Evolutionary conservation across 2,888 invertebrate species (phyloP), one percentile per base, ranked within the genome.

Genomic region (Ectobius pallidus): DNA sequence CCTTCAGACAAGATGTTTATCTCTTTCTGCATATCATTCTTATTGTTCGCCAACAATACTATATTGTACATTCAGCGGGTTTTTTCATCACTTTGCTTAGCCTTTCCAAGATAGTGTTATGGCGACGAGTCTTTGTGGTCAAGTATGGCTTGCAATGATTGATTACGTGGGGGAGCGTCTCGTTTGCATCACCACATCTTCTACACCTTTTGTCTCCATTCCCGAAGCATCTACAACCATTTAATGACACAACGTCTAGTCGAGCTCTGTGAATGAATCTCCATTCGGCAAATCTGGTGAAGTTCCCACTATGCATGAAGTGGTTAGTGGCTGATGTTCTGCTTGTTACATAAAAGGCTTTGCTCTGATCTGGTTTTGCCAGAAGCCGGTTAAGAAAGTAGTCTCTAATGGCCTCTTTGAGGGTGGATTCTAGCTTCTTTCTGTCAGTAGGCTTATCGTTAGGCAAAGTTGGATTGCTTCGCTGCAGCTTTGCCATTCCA

Each of bases 261-360:
- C 39, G 39, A 6, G 39, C 39, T 39, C 14, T 6, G 39, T 39
- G 39, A n/a, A n/a, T n/a, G n/a, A n/a, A n/a, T 3, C 82, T 77
- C 82, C 83, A 83, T 72, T 83, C 82, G 3, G 80, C 79, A 75
- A 81, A 82, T 4, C 81, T 69, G 25, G 78, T 80, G 71, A 75
- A 78, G 4, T 69, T 63, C 0, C 80, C 79, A 0, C 61, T 62
- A 0, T 77, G 67, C 32, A 79, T 72, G 75, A 81, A 82, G 76
- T 80, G 80, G 73, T 79, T 80, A 18, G 32, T 34, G 22, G 44
- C 32, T 16, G 1, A 3, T 18, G 39, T 44, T 0, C 68, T 62
- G 4, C 73, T 22, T 4, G 77, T 68, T 6, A 74, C 76, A 9
- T 76, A 67, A 72, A 72, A 76, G 0, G 78, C 79, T 75, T 80